Evolutionary conservation across 2,797 vertebrate species (phyloP), one percentile per base, ranked within the genome.

Genomic region (Hozukius guyotensis): DNA sequence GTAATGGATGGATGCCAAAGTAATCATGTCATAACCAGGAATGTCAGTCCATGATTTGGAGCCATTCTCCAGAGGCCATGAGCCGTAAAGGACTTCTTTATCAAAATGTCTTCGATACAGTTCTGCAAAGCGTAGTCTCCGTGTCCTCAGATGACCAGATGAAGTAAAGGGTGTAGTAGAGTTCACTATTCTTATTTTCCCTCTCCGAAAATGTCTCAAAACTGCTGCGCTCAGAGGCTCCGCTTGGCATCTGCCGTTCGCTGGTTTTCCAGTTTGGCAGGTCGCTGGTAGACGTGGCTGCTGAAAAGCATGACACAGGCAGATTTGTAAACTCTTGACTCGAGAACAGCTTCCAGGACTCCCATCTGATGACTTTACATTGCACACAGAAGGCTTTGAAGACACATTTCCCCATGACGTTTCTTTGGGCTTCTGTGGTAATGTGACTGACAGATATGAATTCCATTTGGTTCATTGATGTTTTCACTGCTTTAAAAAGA

Each of bases 191-290:
- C 49, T 75, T 67, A 74, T 75, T 81, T 64, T 64, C 67, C 38
- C 72, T 52, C 56, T 57, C 32, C 10, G 3, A 60, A 63, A 72
- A 78, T 1, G 24, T 61, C 67, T 74, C 11, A 16, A 75, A 78
- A 80, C 70, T 77, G 78, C 91, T 87, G 73, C 34, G 61, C 87
- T 84, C 72, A 24, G 80, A 88, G 70, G 11, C 85, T 84, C 53
- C 29, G 78, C 70, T 89, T 90, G 88, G 89, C 90, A 81, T 75
- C 64, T 34, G 84, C 55, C 62, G 49, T 12, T 65, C 60, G 75
- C 87, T 88, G 83, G 66, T 82, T 93, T 90, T 92, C 83, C 78
- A 86, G 65, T 92, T 91, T 94, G 91, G 93, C 92, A 87, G 55
- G 16, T 27, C 61, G n/a, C 60, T 83, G 25, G 82, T 90, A 85